Base-by-base conservation (phyloP, 1,140 invertebrate genomes). In the Batillaria attramentaria region DNA sequence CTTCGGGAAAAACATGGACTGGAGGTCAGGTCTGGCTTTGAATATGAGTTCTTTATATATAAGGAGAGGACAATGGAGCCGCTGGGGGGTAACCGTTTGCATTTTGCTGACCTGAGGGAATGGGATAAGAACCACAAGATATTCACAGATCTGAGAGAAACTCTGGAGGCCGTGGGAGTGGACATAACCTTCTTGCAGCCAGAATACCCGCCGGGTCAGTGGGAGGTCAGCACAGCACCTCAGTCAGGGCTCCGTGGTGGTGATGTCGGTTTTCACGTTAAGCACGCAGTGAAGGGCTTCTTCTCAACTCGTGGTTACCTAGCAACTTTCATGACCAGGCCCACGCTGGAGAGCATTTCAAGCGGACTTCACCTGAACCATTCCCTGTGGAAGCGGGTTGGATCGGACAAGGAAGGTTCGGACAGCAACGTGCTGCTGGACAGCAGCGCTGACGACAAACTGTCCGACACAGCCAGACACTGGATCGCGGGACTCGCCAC, bases 331-430 rank as follows among this genome's bases (percentile, higher is more conserved):
- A 83, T 83, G 81, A 41, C 82, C 42, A 41, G 70, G 39, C 75
- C 78, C 1, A 60, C 37, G 10, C 31, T 39, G 24, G 33, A 72
- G 4, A 43, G 73, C 42, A 41, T 77, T 8, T 39, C 57, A 35
- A 82, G 78, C 41, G 83, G 82, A 1, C 68, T 81, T n/a, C 83
- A 84, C 43, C 66, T 80, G 28, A 84, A 84, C 76, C 76, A 81
- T 37, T 84, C 83, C 39, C 74, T 84, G 28, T 84, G 83, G 84
- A 76, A n/a, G 2, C 18, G 20, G 0, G 24, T 31, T 2, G 73
- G 73, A 3, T 37, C 24, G 0, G 37, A 50, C 8, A n/a, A n/a
- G n/a, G n/a, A n/a, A n/a, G n/a, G n/a, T n/a, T n/a, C n/a, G n/a
- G 42, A 31, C n/a, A 31, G 20, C 8, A 85, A 82, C 60, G 69